Percentiles rank a stretch among this genome's conserved stretches.
Conservation (phyloP, 2,888 invertebrate genomes). For the Galerucella pusilla region DNA sequence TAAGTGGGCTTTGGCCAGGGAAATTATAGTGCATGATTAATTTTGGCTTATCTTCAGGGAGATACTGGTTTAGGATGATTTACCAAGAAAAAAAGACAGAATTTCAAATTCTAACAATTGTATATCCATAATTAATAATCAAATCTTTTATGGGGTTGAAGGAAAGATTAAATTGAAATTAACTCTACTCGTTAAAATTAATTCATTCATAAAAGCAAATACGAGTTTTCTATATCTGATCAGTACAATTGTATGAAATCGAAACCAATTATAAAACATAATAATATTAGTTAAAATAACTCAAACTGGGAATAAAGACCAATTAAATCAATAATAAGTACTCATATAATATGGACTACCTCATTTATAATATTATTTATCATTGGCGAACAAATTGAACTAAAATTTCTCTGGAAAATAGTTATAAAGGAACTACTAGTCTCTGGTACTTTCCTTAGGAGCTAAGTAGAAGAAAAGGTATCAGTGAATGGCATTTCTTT, state of each 20-base stretch:
- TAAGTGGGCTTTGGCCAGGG: too few species aligned
- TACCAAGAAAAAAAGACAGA: too few species aligned
- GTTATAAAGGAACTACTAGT: too few species aligned
- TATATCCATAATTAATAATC: too few species aligned
- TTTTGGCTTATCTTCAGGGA: too few species aligned
- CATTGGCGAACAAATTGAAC: slow-evolving; percentile 6
- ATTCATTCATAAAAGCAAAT: slow-evolving; percentile 1
- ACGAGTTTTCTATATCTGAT: neutral
- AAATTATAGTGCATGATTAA: too few species aligned
- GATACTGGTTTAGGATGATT: too few species aligned
- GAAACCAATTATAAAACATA: slow-evolving; percentile 62
- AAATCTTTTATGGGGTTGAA: neutral
- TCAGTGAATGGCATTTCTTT: neutral
- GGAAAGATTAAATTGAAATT: neutral
- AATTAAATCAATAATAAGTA: slow-evolving; percentile 48
- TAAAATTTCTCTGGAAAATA: neutral
- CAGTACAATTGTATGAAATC: slow-evolving; percentile 61
- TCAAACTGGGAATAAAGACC: slow-evolving; percentile 45
- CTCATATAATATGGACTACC: slow-evolving; percentile 43
- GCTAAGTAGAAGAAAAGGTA: neutral
- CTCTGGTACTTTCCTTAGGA: too few species aligned
- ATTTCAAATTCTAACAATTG: too few species aligned
- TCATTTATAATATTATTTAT: slow-evolving; percentile 21
- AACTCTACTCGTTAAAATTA: neutral
- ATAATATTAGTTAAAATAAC: slow-evolving; percentile 53